Conservation (phyloP, 2,888 invertebrate genomes). For the Gymnocheta viridis region DNA sequence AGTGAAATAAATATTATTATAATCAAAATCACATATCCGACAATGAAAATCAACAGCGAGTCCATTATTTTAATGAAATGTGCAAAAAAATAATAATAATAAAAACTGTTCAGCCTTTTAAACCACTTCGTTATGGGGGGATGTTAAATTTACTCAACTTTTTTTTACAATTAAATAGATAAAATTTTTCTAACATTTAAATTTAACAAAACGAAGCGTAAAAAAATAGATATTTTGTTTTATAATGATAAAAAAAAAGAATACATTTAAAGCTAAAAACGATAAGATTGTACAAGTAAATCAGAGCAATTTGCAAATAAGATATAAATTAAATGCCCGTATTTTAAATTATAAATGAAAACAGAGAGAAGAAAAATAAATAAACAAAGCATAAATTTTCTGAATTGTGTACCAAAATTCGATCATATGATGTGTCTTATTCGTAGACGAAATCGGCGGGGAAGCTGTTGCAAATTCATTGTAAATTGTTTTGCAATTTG, state of each 20-base stretch:
- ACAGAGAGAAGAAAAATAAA: neutral
- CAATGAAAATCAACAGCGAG: constrained; percentile 57
- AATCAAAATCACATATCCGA: constrained; percentile 60
- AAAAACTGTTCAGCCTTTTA: neutral
- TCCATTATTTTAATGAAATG: constrained; percentile 50
- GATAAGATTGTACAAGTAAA: constrained; percentile 43
- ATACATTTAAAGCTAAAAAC: neutral
- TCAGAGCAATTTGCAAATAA: constrained; percentile 16
- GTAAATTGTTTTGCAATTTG: neutral
- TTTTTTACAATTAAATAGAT: neutral
- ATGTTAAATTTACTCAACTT: constrained; percentile 22
- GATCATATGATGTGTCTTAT: constrained; percentile 29
- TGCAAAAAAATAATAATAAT: neutral
- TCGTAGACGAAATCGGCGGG: neutral
- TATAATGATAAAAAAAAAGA: constrained; percentile 47
- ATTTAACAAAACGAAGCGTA: neutral
- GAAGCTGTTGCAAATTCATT: neutral
- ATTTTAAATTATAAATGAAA: constrained; percentile 25
- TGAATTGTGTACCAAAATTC: neutral
- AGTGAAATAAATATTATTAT: constrained; percentile 56
- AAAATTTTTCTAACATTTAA: constrained; percentile 10
- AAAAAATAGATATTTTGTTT: constrained; percentile 2
- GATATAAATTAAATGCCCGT: constrained; percentile 24
- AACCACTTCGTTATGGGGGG: neutral
- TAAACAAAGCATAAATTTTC: constrained; percentile 2